phyloP scores from a whole-genome alignment of 2,888 invertebrate genomes.

The Erebia ligea region DNA sequence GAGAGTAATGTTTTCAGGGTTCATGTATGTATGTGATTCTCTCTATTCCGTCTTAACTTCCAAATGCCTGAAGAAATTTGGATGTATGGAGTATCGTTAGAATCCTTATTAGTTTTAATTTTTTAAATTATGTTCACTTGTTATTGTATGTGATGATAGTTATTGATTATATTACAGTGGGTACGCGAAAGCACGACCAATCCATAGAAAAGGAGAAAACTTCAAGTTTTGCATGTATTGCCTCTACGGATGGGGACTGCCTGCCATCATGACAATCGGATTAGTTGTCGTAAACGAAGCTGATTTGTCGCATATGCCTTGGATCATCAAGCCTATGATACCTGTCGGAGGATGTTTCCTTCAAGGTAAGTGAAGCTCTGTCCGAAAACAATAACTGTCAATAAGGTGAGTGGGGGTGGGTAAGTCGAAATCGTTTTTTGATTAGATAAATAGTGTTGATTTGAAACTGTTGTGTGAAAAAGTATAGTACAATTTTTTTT shows the following conservation, averaged over 20 bases:
- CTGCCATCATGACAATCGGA: slow-evolving; percentile 54
- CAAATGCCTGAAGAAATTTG: no score
- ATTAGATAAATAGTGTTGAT: no score
- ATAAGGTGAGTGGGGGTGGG: no score
- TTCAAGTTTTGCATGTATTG: slow-evolving; percentile 70
- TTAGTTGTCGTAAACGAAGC: slow-evolving; percentile 45
- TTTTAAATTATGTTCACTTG: no score
- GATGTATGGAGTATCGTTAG: no score
- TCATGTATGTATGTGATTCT: no score
- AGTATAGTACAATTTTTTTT: no score
- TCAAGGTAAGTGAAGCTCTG: slow-evolving; percentile 56
- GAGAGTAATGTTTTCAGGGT: no score
- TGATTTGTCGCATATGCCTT: slow-evolving; percentile 53
- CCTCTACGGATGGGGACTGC: slow-evolving; percentile 65
- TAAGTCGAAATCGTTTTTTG: no score
- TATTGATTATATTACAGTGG: slow-evolving; percentile 52
- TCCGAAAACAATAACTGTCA: neutral
- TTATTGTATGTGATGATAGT: neutral
- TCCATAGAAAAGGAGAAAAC: slow-evolving; percentile 66
- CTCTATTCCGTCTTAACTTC: no score
- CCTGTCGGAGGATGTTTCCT: slow-evolving; percentile 59
- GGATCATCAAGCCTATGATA: slow-evolving; percentile 64
- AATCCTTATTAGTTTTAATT: no score
- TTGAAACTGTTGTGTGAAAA: no score
- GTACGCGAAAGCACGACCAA: slow-evolving; percentile 70